A percentile compares a stretch with the other conserved stretches of the same genome.
Conservation (phyloP, 1,140 invertebrate genomes). For the Proales similis region DNA sequence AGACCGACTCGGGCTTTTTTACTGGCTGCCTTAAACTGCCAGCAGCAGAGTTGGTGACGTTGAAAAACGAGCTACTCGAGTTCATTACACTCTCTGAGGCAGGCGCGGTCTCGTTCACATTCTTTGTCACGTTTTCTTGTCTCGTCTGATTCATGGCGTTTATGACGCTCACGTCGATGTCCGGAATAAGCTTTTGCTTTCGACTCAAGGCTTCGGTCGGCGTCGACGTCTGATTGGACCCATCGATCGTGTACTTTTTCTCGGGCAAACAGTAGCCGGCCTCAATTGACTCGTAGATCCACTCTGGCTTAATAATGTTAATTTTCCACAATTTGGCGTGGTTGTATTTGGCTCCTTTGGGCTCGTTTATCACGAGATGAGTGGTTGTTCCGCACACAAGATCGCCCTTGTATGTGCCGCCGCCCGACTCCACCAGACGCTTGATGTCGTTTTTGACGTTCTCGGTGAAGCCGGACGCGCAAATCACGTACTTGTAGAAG, state of each 20-base stretch:
- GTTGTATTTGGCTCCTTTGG: conserved; percentile 67
- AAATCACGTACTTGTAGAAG: conserved; percentile 70
- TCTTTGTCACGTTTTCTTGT: conserved; percentile 13
- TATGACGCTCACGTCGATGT: conserved; percentile 26
- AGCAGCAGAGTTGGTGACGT: too few species aligned
- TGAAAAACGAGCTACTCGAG: too few species aligned
- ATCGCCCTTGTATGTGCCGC: conserved; percentile 54
- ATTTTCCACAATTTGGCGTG: conserved; percentile 68
- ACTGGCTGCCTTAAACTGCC: too few species aligned
- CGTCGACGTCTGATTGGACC: conserved; percentile 7
- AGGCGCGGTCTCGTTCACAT: conserved; percentile 24
- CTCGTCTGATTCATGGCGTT: conserved; percentile 19
- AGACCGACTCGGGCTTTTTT: conserved; percentile 19
- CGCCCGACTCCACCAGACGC: conserved; percentile 59
- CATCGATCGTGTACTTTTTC: conserved; percentile 59
- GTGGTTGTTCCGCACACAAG: conserved; percentile 57
- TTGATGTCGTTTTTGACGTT: conserved; percentile 64
- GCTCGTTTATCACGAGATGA: conserved; percentile 55
- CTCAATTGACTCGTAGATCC: conserved; percentile 69
- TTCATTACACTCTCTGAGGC: background rate
- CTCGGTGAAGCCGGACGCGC: conserved; percentile 65
- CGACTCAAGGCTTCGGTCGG: background rate
- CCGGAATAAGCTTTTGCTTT: conserved; percentile 11
- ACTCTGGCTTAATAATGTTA: conserved; percentile 64
- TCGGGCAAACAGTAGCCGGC: conserved; percentile 66